phyloP scores from a whole-genome alignment of 1,140 invertebrate genomes.

The Cotesia vestalis region DNA sequence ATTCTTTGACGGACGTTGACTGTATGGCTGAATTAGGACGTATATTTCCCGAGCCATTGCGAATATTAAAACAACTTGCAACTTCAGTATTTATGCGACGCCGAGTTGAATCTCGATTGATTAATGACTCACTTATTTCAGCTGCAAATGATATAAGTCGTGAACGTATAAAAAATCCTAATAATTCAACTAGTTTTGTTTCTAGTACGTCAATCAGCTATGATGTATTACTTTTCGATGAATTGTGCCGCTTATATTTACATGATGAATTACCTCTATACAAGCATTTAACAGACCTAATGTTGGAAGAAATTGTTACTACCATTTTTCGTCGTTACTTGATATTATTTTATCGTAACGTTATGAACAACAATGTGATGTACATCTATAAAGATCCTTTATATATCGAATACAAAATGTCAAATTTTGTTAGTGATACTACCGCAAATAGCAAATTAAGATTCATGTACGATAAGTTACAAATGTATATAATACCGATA shows the following conservation, averaged over 20 bases:
- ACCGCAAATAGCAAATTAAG: background rate
- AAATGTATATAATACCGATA: background rate
- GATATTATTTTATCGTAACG: background rate
- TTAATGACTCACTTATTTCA: background rate
- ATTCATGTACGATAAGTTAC: slow-evolving; percentile 10
- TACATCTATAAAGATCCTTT: slow-evolving; percentile 8
- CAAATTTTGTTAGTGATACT: background rate
- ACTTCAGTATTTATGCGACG: background rate
- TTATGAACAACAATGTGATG: slow-evolving; percentile 6
- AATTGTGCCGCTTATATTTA: background rate
- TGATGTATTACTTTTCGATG: slow-evolving; percentile 1
- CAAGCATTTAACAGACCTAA: background rate
- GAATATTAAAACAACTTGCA: background rate
- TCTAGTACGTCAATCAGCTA: slow-evolving; percentile 2
- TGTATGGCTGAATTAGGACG: background rate
- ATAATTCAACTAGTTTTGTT: background rate
- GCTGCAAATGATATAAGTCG: background rate
- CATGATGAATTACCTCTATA: background rate
- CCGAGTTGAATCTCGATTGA: background rate
- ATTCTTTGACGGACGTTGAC: background rate
- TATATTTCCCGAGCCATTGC: background rate
- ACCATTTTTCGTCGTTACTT: slow-evolving; percentile 2
- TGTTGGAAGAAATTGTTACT: slow-evolving; percentile 11
- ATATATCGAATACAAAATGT: slow-evolving; percentile 5
- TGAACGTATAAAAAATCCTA: slow-evolving; percentile 4